Evolutionary conservation across 2,888 invertebrate genomes (phyloP).

Genomic region (Sarcophaga variegata): DNA sequence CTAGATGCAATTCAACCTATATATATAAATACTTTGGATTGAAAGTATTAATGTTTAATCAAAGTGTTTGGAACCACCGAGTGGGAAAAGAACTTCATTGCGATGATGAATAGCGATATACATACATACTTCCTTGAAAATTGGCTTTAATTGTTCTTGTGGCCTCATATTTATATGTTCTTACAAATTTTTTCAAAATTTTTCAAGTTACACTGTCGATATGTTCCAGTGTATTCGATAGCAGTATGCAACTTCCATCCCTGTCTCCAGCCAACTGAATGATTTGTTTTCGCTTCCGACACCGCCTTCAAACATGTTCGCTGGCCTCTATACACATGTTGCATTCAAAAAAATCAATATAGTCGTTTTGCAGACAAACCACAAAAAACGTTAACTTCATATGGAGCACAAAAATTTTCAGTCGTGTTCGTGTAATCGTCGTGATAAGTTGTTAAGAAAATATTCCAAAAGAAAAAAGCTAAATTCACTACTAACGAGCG

Average conservation of each 20-base stretch:
- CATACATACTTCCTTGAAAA: no score
- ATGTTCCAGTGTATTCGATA: no score
- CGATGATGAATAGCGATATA: no score
- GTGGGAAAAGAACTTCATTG: no score
- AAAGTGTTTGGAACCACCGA: no score
- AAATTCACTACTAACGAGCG: constrained; percentile 70
- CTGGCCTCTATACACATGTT: constrained; percentile 26
- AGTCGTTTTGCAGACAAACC: constrained; percentile 51
- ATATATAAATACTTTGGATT: no score
- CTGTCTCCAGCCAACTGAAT: neutral
- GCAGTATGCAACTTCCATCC: neutral
- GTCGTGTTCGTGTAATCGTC: constrained; percentile 79
- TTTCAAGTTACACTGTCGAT: neutral
- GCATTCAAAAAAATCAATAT: constrained; percentile 42
- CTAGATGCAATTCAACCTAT: no score
- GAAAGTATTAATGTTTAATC: no score
- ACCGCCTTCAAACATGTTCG: constrained; percentile 1
- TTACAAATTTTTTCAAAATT: neutral
- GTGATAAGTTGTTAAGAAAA: constrained; percentile 73
- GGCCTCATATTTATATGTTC: no score
- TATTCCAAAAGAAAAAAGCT: constrained; percentile 60
- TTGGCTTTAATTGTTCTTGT: no score
- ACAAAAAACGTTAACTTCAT: constrained; percentile 54
- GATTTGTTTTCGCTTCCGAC: neutral
- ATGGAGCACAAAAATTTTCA: constrained; percentile 71